Percentiles rank a stretch among this genome's conserved stretches.
These are phyloP conservation scores for Ammodramus savannarum DNA, from an alignment of 2,113 vertebrate species.

Conservation along the genomic window DNA sequence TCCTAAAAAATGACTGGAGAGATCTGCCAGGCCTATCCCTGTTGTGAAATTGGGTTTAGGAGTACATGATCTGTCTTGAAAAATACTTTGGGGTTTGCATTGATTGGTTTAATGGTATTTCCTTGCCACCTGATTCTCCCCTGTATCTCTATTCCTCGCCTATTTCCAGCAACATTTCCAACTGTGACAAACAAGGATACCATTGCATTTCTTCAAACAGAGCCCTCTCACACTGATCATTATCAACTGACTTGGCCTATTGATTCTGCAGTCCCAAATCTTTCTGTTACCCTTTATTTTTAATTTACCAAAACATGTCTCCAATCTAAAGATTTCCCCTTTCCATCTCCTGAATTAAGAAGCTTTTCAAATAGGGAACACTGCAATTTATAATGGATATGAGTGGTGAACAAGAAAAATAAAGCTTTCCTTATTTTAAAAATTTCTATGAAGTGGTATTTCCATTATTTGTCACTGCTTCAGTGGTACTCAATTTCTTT, in stretches of 20 bases:
- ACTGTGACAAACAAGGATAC: conserved; percentile 33
- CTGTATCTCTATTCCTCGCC: not conserved
- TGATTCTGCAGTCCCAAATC: conserved; percentile 12
- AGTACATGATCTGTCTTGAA: not conserved
- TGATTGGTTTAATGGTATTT: not conserved
- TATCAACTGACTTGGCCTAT: not conserved
- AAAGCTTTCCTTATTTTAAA: not conserved
- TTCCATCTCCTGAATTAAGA: not conserved
- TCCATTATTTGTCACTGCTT: conserved; percentile 1
- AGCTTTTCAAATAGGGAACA: not conserved
- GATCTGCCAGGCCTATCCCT: not conserved
- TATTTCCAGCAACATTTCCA: not conserved
- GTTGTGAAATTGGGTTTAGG: not conserved
- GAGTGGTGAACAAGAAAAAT: not conserved
- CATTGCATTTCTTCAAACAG: not conserved
- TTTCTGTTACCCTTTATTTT: conserved; percentile 30
- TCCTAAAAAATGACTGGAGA: not conserved
- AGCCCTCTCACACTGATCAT: not conserved
- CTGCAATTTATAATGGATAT: not conserved
- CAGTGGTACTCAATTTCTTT: not conserved
- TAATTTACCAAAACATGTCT: conserved; percentile 10
- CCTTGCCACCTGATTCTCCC: not conserved
- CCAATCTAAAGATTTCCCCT: conserved; percentile 19
- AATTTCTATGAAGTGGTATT: not conserved
- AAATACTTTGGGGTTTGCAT: not conserved